Evolutionary conservation across 2,797 vertebrate species (phyloP).

Genomic region (Hypotaenidia okinawae): DNA sequence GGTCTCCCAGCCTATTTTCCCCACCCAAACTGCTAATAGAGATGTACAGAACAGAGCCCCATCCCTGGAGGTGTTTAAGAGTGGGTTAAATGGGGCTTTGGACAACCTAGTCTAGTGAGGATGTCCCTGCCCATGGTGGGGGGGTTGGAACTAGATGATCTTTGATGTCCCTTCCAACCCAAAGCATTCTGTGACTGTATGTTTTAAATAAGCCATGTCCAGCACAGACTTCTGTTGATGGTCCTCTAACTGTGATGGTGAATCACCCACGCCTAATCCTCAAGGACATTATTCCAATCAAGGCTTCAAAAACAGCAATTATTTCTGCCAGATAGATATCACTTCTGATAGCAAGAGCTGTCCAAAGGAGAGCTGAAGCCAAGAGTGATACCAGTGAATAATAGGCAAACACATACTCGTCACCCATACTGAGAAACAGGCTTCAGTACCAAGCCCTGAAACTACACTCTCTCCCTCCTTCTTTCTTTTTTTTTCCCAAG

Average conservation of each 20-base stretch:
- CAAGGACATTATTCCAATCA: not conserved
- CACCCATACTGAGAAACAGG: not conserved
- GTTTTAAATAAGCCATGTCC: not conserved
- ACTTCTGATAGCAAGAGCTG: not conserved
- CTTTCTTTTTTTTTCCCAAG: not conserved
- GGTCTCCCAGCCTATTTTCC: not conserved
- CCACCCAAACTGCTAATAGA: not conserved
- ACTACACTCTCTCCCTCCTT: constrained; percentile 21
- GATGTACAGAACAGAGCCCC: not conserved
- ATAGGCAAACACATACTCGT: not conserved
- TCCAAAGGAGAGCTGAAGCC: not conserved
- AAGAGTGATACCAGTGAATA: constrained; percentile 37
- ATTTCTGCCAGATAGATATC: not conserved
- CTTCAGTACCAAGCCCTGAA: constrained; percentile 55
- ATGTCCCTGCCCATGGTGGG: no score
- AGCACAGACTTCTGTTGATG: not conserved
- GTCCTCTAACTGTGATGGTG: not conserved
- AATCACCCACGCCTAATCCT: not conserved
- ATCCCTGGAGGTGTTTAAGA: no score
- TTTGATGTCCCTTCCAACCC: no score
- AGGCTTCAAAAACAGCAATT: constrained; percentile 31
- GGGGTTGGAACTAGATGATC: no score
- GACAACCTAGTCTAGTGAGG: no score
- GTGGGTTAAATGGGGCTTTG: no score
- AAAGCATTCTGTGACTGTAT: no score